Evolutionary conservation across 2,113 vertebrate genomes (phyloP).

Genomic region (Cariama cristata): DNA sequence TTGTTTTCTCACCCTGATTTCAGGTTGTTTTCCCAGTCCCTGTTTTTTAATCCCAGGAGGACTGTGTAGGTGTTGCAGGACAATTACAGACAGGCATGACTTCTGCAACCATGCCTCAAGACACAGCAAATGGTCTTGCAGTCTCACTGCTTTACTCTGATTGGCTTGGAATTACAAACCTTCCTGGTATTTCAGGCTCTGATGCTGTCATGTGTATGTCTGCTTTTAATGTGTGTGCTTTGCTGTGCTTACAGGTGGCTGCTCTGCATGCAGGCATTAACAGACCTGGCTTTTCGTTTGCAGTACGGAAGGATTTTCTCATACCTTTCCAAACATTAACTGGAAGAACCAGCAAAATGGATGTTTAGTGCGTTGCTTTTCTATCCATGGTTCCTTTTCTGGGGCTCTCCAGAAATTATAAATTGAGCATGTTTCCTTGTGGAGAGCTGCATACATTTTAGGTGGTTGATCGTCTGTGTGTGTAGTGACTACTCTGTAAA

Average conservation of each 20-base stretch:
- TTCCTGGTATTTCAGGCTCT: background rate
- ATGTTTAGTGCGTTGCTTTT: background rate
- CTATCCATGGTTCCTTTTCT: background rate
- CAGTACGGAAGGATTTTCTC: background rate
- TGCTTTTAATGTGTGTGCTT: background rate
- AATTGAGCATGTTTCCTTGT: background rate
- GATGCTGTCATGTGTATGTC: background rate
- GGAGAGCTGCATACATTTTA: background rate
- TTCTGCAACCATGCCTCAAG: background rate
- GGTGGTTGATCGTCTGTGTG: background rate
- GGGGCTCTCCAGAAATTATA: background rate
- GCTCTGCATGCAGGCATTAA: background rate
- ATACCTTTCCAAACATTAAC: background rate
- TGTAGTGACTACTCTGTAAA: constrained; percentile 14
- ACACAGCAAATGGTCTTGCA: background rate
- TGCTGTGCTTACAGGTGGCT: background rate
- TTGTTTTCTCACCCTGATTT: background rate
- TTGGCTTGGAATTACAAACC: background rate
- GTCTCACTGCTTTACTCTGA: background rate
- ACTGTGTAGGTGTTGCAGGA: background rate
- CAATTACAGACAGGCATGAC: background rate
- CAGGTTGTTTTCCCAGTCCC: background rate
- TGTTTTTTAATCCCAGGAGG: background rate
- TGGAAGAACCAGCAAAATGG: background rate
- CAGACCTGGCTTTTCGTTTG: background rate